Evolutionary conservation across 1,140 invertebrate species (phyloP), one percentile per base, ranked within the genome.

Genomic region (Hestina assimilis): DNA sequence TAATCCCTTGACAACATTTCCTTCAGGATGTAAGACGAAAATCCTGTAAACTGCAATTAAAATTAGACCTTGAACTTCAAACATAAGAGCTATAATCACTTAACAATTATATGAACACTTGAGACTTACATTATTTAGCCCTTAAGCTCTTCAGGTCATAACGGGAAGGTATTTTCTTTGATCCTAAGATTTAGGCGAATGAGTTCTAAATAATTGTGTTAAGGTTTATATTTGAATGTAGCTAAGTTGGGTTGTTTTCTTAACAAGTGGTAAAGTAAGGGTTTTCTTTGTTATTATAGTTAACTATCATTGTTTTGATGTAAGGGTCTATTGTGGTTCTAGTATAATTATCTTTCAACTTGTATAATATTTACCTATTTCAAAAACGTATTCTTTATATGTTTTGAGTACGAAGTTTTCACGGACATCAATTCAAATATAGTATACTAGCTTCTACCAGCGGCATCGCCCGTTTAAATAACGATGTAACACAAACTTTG

Each of bases 301-400:
- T 20, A 46, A 46, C 43, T 46, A 31, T 46, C 43, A 46, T 33
- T 46, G 28, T 33, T 46, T 17, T 17, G 29, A 11, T 0, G 29
- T 31, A 31, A 31, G 29, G n/a, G 11, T 31, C 29, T 11, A n/a
- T n/a, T n/a, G n/a, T n/a, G n/a, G n/a, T n/a, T n/a, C n/a, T n/a
- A n/a, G n/a, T n/a, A n/a, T n/a, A n/a, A n/a, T n/a, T n/a, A n/a
- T n/a, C n/a, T n/a, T n/a, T n/a, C n/a, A n/a, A n/a, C n/a, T n/a
- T n/a, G n/a, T n/a, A n/a, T n/a, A n/a, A n/a, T n/a, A n/a, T n/a
- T n/a, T n/a, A n/a, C n/a, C n/a, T n/a, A n/a, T n/a, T n/a, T n/a
- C n/a, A n/a, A n/a, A n/a, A n/a, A n/a, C n/a, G n/a, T n/a, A n/a
- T n/a, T n/a, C n/a, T n/a, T n/a, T n/a, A n/a, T n/a, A n/a, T n/a